Conservation (phyloP, 2,888 invertebrate species). For the Bellardia pandia region DNA sequence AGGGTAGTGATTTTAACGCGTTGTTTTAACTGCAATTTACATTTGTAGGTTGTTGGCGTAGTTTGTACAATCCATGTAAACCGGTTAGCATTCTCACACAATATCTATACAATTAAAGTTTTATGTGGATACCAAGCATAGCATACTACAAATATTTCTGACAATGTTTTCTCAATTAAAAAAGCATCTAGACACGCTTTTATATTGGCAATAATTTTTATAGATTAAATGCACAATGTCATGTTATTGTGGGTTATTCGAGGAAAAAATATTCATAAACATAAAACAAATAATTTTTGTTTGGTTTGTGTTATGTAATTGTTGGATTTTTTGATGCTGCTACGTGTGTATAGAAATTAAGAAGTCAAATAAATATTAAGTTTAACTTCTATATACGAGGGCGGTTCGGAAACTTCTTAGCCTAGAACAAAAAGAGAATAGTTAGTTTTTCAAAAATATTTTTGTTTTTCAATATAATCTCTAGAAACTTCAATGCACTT, state of each 20-base stretch:
- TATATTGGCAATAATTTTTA: background rate
- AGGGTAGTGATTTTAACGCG: constrained; percentile 38
- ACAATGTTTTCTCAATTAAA: constrained; percentile 25
- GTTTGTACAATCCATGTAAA: background rate
- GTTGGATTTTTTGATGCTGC: background rate
- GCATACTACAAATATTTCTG: background rate
- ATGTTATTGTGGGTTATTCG: background rate
- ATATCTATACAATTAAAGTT: constrained; percentile 26
- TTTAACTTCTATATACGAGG: too few species aligned
- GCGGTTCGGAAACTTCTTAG: too few species aligned
- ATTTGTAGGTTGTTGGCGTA: constrained; percentile 5
- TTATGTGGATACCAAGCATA: constrained; percentile 6
- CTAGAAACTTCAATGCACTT: too few species aligned
- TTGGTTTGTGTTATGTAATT: background rate
- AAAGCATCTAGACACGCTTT: background rate
- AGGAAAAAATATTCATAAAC: background rate
- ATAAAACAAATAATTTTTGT: constrained; percentile 3
- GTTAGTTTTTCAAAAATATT: too few species aligned
- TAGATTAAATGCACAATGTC: background rate
- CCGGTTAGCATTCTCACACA: background rate
- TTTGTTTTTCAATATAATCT: too few species aligned
- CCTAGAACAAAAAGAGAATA: too few species aligned
- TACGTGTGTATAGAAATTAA: background rate
- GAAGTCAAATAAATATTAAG: background rate
- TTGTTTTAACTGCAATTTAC: constrained; percentile 36